Percentiles rank a stretch among this genome's conserved stretches.
These are phyloP conservation scores for Dromococcyx pavoninus DNA, from an alignment of 2,797 vertebrate genomes.

Conservation along the genomic window DNA sequence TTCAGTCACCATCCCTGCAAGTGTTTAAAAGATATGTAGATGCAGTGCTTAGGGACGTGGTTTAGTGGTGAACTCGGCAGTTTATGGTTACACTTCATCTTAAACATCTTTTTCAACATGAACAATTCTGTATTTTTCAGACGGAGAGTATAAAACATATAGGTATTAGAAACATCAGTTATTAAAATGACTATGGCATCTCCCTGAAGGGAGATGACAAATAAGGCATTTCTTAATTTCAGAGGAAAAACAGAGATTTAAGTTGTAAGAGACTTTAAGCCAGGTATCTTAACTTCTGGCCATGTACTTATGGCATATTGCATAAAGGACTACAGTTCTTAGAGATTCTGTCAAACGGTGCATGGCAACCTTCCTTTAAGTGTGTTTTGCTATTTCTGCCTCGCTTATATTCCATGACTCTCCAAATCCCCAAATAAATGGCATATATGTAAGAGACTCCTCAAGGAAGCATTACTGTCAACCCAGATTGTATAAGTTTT, in stretches of 20 bases:
- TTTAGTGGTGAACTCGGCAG: no score
- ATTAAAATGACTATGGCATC: background rate
- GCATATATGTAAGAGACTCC: background rate
- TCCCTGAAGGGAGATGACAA: background rate
- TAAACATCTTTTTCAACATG: no score
- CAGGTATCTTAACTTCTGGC: background rate
- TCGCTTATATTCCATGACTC: background rate
- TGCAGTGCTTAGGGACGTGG: no score
- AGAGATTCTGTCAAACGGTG: rapidly evolving
- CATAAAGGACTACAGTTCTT: background rate
- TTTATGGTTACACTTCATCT: no score
- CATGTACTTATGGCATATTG: background rate
- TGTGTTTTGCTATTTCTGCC: background rate
- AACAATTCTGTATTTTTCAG: background rate
- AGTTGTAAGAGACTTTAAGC: background rate
- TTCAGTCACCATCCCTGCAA: no score
- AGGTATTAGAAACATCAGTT: background rate
- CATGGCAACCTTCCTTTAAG: background rate
- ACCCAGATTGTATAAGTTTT: background rate
- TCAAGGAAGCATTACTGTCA: background rate
- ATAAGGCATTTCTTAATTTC: background rate
- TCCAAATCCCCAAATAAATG: background rate
- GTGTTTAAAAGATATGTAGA: no score
- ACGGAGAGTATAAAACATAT: background rate
- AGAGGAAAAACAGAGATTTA: background rate